Evolutionary conservation across 92 coral and sea anemone genomes (phyloP).

Genomic region (Bergia sp.): DNA sequence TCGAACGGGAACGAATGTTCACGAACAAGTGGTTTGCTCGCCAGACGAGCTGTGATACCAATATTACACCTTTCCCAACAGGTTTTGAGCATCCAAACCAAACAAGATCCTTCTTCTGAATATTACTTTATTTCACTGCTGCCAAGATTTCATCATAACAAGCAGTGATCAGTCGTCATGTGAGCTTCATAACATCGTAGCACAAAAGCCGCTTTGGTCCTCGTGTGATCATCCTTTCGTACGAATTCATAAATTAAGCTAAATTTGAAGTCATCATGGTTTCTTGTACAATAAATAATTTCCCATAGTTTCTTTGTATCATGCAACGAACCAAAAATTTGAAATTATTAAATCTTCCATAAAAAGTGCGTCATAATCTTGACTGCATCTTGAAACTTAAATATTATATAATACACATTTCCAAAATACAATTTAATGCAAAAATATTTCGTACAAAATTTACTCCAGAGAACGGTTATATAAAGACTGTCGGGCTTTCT

Average conservation of each 20-base stretch:
- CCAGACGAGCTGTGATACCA: too few species aligned
- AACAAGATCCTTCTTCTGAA: neutral
- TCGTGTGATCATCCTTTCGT: conserved; percentile 11
- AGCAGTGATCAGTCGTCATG: neutral
- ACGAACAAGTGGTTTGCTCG: too few species aligned
- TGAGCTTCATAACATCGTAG: neutral
- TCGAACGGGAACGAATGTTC: too few species aligned
- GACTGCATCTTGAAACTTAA: conserved; percentile 58
- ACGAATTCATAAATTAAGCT: conserved; percentile 49
- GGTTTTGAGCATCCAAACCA: neutral
- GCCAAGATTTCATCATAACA: conserved; percentile 30
- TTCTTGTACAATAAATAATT: conserved; percentile 43
- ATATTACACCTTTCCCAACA: neutral
- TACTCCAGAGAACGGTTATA: conserved; percentile 33
- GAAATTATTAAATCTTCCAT: conserved; percentile 46
- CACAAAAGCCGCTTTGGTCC: neutral
- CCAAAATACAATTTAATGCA: conserved; percentile 85
- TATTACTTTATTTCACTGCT: conserved; percentile 33
- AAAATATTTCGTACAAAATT: conserved; percentile 92
- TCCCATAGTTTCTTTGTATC: conserved; percentile 32
- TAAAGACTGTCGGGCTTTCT: neutral
- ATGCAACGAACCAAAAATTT: conserved; percentile 34
- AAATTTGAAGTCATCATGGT: conserved; percentile 27
- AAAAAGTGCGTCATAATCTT: conserved; percentile 13
- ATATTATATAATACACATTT: conserved; percentile 73